phyloP scores from a whole-genome alignment of 2,113 vertebrate genomes.

The Aptenodytes patagonicus region DNA sequence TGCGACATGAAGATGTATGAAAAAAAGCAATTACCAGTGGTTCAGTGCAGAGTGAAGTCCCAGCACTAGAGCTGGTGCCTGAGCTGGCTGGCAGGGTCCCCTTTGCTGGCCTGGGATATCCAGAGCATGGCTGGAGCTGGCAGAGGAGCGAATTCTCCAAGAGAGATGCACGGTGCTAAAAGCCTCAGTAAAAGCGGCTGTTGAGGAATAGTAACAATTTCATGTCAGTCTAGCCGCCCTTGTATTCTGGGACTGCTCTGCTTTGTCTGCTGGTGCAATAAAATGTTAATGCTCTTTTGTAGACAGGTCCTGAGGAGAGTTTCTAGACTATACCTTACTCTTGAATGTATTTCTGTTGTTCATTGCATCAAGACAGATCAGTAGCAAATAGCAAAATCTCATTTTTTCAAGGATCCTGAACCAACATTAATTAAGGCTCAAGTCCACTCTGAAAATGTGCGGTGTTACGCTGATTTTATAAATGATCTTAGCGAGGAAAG shows the following conservation, averaged over 20 bases:
- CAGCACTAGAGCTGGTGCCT: not conserved
- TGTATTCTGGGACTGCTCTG: not conserved
- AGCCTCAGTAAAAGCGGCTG: not conserved
- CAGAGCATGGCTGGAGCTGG: not conserved
- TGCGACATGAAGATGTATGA: not conserved
- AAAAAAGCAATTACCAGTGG: not conserved
- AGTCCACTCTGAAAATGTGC: not conserved
- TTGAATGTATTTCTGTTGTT: not conserved
- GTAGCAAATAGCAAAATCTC: not conserved
- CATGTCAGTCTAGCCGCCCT: not conserved
- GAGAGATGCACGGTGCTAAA: not conserved
- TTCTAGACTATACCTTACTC: not conserved
- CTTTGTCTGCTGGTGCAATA: not conserved
- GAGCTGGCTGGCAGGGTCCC: not conserved
- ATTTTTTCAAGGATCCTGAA: not conserved
- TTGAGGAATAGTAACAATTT: not conserved
- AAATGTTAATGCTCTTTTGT: not conserved
- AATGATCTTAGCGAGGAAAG: not conserved
- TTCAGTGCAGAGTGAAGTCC: not conserved
- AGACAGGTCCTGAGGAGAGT: not conserved
- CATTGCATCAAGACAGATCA: not conserved
- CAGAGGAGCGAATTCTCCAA: not conserved
- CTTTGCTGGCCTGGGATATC: not conserved
- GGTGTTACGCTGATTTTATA: not conserved
- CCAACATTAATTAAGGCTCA: not conserved